A percentile compares a stretch with the other conserved stretches of the same genome.
phyloP scores from a whole-genome alignment of 23 tunicate species.

The Styela clava region DNA sequence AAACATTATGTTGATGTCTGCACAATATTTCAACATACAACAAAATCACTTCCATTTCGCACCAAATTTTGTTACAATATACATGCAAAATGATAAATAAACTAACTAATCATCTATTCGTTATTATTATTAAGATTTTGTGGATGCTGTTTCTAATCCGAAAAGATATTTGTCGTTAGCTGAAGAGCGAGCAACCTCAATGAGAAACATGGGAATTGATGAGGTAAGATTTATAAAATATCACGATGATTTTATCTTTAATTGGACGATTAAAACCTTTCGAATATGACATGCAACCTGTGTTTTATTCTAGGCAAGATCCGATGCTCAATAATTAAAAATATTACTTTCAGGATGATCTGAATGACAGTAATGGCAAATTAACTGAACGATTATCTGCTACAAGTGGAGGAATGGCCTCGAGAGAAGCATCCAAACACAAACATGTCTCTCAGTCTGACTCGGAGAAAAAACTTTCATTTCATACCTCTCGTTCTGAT shows the following conservation, averaged over 20 bases:
- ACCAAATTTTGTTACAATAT: too few species aligned
- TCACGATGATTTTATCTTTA: too few species aligned
- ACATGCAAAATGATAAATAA: too few species aligned
- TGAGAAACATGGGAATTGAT: slow-evolving; percentile 66
- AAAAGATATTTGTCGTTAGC: slow-evolving; percentile 62
- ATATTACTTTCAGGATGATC: background rate
- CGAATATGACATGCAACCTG: too few species aligned
- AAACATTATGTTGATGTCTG: too few species aligned
- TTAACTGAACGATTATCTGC: background rate
- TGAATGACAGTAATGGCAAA: slow-evolving; percentile 2
- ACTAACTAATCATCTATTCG: too few species aligned
- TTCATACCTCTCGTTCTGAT: background rate
- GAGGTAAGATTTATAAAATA: slow-evolving; percentile 30
- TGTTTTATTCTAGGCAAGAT: too few species aligned
- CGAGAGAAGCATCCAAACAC: background rate
- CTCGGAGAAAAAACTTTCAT: background rate
- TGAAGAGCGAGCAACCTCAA: slow-evolving; percentile 51
- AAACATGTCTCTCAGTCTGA: background rate
- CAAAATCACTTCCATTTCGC: too few species aligned
- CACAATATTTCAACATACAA: too few species aligned
- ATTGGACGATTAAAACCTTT: too few species aligned
- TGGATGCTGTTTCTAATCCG: slow-evolving; percentile 82
- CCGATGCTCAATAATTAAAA: too few species aligned
- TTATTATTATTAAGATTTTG: slow-evolving; percentile 69
- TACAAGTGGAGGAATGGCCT: background rate